A percentile compares a stretch with the other conserved stretches of the same genome.
Conservation (phyloP, 2,888 invertebrate genomes). For the Cosmorhoe ocellata region DNA sequence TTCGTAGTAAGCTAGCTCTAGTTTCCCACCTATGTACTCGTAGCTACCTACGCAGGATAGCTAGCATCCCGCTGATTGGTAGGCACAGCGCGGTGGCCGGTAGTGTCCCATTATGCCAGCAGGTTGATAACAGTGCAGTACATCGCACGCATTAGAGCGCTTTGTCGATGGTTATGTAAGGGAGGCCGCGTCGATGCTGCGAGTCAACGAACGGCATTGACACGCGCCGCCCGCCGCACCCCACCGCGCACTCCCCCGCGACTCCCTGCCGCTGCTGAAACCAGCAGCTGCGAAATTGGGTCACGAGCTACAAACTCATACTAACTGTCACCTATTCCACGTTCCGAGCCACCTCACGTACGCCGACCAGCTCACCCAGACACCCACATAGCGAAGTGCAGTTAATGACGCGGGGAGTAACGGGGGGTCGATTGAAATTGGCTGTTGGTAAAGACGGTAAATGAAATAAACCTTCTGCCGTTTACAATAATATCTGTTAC, state of each 20-base stretch:
- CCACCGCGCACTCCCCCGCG: constrained; percentile 43
- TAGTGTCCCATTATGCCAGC: constrained; percentile 25
- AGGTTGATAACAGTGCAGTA: constrained; percentile 45
- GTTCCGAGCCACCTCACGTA: constrained; percentile 66
- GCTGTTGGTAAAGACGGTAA: constrained; percentile 59
- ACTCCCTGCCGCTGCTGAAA: constrained; percentile 74
- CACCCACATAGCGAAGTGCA: constrained; percentile 40
- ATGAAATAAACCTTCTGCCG: constrained; percentile 67
- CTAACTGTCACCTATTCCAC: constrained; percentile 16
- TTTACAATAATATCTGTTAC: constrained; percentile 63
- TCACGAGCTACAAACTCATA: constrained; percentile 62
- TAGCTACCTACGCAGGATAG: background rate
- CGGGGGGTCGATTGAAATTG: constrained; percentile 39
- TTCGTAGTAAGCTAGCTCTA: background rate
- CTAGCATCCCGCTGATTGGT: background rate
- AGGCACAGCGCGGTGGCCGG: constrained; percentile 16
- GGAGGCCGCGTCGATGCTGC: constrained; percentile 76
- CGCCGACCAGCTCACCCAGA: constrained; percentile 59
- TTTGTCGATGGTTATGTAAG: constrained; percentile 82
- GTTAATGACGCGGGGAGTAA: constrained; percentile 45
- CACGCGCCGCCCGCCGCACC: constrained; percentile 67
- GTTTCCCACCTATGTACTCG: no score
- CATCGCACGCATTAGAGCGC: constrained; percentile 72
- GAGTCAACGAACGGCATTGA: constrained; percentile 83
- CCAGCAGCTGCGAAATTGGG: constrained; percentile 81